Evolutionary conservation across 2,113 vertebrate genomes (phyloP).

Genomic region (Melanostigma gelatinosum): DNA sequence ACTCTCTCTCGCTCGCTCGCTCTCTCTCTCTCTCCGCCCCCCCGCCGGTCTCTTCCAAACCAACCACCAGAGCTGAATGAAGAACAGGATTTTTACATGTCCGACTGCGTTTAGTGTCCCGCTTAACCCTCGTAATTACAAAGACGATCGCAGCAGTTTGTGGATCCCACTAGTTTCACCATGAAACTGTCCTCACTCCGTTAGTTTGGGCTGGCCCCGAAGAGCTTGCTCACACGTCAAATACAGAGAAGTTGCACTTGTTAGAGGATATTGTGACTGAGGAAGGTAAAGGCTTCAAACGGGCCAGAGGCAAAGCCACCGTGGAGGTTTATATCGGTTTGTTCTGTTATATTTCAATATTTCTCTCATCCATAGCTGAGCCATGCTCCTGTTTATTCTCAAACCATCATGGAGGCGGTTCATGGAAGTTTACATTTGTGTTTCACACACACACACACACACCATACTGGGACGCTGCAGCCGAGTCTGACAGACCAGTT

Average conservation of each 20-base stretch:
- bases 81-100: constrained; percentile 55
- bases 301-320: not conserved
- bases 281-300: not conserved
- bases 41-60: constrained; percentile 39
- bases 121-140: constrained; percentile 6
- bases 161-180: not conserved
- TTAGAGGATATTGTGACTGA: constrained; percentile 21
- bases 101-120: not conserved
- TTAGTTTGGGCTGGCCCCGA: constrained; percentile 55
- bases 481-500: constrained; percentile 55
- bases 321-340: not conserved
- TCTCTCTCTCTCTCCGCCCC: not conserved
- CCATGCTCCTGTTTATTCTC: constrained; percentile 4
- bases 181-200: not conserved
- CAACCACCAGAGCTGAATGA: constrained; percentile 77
- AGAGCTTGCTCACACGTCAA: not conserved
- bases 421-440: constrained; percentile 59
- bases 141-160: constrained; percentile 35
- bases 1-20: not conserved
- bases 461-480: constrained; percentile 55
- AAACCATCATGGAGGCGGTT: not conserved
- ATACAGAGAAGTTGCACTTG: not conserved
- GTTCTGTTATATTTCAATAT: not conserved
- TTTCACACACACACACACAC: constrained; percentile 2
- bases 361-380: constrained; percentile 26